Base-by-base conservation (phyloP, 1,140 invertebrate genomes). In the Trichogramma pretiosum region DNA sequence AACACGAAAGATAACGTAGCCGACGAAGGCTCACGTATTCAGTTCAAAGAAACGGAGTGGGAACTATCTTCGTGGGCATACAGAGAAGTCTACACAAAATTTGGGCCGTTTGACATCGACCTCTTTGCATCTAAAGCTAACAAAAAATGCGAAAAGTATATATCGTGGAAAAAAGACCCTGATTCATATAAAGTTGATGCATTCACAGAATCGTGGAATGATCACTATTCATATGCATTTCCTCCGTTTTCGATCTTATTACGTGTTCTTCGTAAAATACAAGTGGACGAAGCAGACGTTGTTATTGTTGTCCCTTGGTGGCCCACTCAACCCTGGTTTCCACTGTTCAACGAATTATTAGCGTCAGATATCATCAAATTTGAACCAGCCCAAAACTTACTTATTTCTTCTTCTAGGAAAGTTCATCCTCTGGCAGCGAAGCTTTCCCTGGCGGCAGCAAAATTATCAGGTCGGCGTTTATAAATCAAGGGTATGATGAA, bases 381-480 rank as follows among this genome's bases (percentile, higher is more conserved):
- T 5, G 33, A 16, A 11, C 33, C 33, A n/a, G 33, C 9, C 16
- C 33, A 8, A 11, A 34, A 34, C 16, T n/a, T 34, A 16, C n/a
- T 34, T 5, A n/a, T n/a, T n/a, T 34, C 33, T 11, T 32, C 44
- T 53, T 56, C 19, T 53, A 56, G 59, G 46, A 3, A 56, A 22
- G 39, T 10, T 28, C 36, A 65, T 52, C 48, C 41, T 8, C n/a
- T 62, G 49, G 46, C 52, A 46, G 39, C 22, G 34, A 34, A 4
- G 10, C 41, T 64, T 55, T 48, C 47, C 59, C 41, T 62, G 55
- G 47, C 49, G 14, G 48, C 45, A 19, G 48, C 38, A 23, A 38
- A 19, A 16, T 41, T 54, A 22, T 54, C 48, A 18, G 10, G 3
- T 11, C 50, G 32, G 47, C 50, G 8, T 49, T 32, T 21, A 8